These are phyloP conservation scores for Lamellibrachia columna DNA, from an alignment of 2,888 invertebrate genomes.

Conservation along the genomic window DNA sequence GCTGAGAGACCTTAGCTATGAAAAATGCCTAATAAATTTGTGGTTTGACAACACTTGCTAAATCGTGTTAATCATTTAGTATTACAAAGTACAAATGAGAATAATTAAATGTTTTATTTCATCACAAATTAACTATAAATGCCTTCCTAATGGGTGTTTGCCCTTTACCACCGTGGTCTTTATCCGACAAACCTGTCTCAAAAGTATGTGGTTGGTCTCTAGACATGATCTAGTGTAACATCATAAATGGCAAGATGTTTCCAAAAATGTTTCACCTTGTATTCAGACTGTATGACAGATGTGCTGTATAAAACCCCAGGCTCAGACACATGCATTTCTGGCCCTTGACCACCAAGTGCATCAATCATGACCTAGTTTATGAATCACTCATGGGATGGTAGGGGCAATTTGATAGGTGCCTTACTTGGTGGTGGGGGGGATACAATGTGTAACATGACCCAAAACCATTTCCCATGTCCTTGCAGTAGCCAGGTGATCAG, in stretches of 20 bases:
- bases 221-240: neutral
- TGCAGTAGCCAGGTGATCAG: neutral
- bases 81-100: too few relatives aligned
- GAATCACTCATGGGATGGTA: neutral
- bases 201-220: neutral
- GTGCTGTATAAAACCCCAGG: neutral
- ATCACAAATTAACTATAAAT: neutral
- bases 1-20: neutral
- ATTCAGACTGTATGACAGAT: neutral
- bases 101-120: neutral
- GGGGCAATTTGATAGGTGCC: neutral
- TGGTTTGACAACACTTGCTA: neutral
- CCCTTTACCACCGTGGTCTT: neutral
- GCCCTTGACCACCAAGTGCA: neutral
- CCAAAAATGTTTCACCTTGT: neutral
- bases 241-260: neutral
- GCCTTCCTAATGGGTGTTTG: neutral
- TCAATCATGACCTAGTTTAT: conserved; percentile 11
- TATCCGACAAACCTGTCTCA: neutral
- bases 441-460: neutral
- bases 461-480: neutral
- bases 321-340: neutral
- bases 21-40: neutral
- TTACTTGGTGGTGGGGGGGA: neutral
- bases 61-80: neutral